Evolutionary conservation across 2,797 vertebrate genomes (phyloP), one percentile per base, ranked within the genome.

Genomic region (Taenioides sp.): DNA sequence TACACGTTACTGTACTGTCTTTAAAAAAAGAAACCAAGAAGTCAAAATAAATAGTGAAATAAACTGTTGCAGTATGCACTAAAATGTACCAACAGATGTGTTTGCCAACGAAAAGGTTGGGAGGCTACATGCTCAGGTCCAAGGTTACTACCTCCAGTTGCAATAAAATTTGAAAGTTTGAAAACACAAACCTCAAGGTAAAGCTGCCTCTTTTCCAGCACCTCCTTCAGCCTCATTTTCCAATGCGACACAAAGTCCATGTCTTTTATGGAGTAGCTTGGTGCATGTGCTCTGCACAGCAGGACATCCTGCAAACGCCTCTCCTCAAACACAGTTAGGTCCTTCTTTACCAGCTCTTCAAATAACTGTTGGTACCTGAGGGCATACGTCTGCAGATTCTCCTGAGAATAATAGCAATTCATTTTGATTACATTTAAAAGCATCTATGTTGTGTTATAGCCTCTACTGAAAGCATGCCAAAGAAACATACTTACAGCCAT

Each of bases 241-340:
- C 91, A 90, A 52, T 81, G 18, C 0, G 74, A 16, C 62, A 73
- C 65, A 25, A 89, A 72, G 67, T 92, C 83, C 0, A 75, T 57
- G 0, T 85, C 79, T 2, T 75, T 60, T 0, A 82, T 3, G 0
- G 83, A 84, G 61, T 34, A 54, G 23, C 22, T 55, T 2, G 87
- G 78, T 0, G 75, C 72, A 49, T 79, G 74, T 0, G 22, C 73
- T 57, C 74, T 67, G 72, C 75, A 80, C 70, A 84, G 73, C 63
- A 94, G 86, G 23, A 93, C 37, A 3, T 94, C 91, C 65, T 93
- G 93, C 34, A 91, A 69, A 5, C 87, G 73, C 50, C 61, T 81
- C 80, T 93, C 91, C 73, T 91, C 88, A n/a, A 91, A 93, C 5
- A 84, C 20, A 0, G 73, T 77, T 55, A 92, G 14, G 14, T 94